phyloP scores from a whole-genome alignment of 2,113 vertebrate genomes.

The Zosterops borbonicus region DNA sequence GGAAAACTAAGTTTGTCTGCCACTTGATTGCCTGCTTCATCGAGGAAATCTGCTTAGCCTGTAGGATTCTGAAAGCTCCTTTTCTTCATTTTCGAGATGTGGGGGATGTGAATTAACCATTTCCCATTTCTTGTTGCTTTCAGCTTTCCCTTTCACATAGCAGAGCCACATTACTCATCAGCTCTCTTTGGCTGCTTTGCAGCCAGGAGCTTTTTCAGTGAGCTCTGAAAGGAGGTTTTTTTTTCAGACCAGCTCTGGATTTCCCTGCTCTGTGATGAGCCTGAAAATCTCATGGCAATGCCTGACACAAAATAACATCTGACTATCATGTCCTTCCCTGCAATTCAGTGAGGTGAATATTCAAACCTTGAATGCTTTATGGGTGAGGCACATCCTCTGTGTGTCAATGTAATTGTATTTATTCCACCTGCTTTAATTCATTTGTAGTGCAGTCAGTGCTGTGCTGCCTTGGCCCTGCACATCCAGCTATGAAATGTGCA shows the following conservation, averaged over 20 bases:
- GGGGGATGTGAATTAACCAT: conserved; percentile 30
- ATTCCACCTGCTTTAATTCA: background rate
- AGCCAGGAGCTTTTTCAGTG: background rate
- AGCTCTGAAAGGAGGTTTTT: background rate
- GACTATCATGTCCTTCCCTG: background rate
- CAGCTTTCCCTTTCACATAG: conserved; percentile 22
- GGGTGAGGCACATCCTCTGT: background rate
- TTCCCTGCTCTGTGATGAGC: background rate
- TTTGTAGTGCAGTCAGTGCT: background rate
- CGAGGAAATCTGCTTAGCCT: conserved; percentile 36
- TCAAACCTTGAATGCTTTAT: background rate
- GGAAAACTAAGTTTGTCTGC: conserved; percentile 19
- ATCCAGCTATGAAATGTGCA: background rate
- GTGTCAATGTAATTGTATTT: background rate
- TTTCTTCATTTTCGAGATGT: background rate
- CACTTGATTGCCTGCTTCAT: conserved; percentile 40
- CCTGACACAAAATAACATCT: background rate
- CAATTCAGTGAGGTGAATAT: background rate
- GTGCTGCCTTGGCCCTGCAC: background rate
- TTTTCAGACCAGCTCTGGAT: background rate
- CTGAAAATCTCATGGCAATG: background rate
- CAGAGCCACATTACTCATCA: background rate
- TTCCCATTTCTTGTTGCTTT: conserved; percentile 24
- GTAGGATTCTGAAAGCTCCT: background rate
- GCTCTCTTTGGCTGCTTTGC: conserved; percentile 4